Percentiles rank a stretch among this genome's conserved stretches.
Conservation (phyloP, 2,797 vertebrate genomes). For the Oreochromis grahami region DNA sequence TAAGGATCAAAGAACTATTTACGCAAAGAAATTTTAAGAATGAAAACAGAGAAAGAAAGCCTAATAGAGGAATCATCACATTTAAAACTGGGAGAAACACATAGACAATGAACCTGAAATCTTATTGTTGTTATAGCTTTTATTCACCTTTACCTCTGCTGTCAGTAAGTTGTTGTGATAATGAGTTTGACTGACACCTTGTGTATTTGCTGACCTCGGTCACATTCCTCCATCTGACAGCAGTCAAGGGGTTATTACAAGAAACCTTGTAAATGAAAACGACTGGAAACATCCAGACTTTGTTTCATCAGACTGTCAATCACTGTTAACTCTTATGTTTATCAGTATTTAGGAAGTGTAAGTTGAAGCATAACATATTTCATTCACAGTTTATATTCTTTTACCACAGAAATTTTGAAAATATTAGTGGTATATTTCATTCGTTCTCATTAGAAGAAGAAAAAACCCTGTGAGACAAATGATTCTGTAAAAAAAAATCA, state of each 20-base stretch:
- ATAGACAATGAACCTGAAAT: neutral
- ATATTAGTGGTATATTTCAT: neutral
- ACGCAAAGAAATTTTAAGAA: neutral
- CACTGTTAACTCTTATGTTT: neutral
- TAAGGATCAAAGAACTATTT: neutral
- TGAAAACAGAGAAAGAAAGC: neutral
- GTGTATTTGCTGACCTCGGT: neutral
- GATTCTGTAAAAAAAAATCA: slow-evolving; percentile 27
- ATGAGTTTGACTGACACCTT: neutral
- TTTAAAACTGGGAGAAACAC: neutral
- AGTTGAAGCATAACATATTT: neutral
- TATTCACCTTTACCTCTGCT: neutral
- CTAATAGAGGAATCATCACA: neutral
- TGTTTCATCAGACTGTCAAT: neutral
- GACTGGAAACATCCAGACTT: neutral
- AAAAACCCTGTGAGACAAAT: neutral
- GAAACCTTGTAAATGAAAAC: neutral
- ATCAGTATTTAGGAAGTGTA: neutral
- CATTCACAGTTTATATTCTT: neutral
- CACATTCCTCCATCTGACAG: neutral
- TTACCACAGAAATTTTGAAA: neutral
- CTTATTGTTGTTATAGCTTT: neutral
- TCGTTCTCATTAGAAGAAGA: neutral
- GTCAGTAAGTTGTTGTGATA: neutral
- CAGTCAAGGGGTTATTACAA: neutral